A percentile compares a stretch with the other conserved stretches of the same genome.
These are phyloP conservation scores for Zaprionus inermis DNA, from an alignment of 1,140 invertebrate species.

Conservation along the genomic window DNA sequence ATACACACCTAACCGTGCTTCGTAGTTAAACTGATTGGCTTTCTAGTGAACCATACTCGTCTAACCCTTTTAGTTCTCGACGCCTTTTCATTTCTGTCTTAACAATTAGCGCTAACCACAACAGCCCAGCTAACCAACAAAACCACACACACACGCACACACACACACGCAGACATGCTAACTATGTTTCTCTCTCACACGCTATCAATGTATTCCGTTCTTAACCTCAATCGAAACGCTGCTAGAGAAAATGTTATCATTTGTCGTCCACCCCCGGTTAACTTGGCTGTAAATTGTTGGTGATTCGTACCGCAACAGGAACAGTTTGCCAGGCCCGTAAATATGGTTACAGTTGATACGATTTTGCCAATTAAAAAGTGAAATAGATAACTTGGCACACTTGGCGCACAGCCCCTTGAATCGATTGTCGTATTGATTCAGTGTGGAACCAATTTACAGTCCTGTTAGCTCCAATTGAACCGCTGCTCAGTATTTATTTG, in stretches of 20 bases:
- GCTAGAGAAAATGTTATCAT: not conserved
- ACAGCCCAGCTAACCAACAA: constrained; percentile 25
- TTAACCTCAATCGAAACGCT: constrained; percentile 16
- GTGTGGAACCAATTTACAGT: not conserved
- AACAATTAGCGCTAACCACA: constrained; percentile 41
- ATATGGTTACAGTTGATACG: not conserved
- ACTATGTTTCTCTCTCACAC: not conserved
- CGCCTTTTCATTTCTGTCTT: constrained; percentile 33
- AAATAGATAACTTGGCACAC: not conserved
- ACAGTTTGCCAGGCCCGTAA: not conserved
- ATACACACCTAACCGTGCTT: constrained; percentile 54
- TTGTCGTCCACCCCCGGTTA: not conserved
- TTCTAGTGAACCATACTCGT: constrained; percentile 41
- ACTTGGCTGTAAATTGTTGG: constrained; percentile 1
- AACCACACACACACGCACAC: not conserved
- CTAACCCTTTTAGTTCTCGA: constrained; percentile 39
- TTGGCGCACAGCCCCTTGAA: not conserved
- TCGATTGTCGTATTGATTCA: not conserved
- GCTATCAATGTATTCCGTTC: constrained; percentile 2
- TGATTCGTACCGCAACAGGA: not conserved
- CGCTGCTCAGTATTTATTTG: not conserved
- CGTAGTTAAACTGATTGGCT: constrained; percentile 77
- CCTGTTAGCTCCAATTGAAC: constrained; percentile 3
- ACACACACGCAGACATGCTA: not conserved
- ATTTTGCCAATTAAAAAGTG: not conserved